Evolutionary conservation across 2,113 vertebrate genomes (phyloP).

Genomic region (Nettapus auritus): DNA sequence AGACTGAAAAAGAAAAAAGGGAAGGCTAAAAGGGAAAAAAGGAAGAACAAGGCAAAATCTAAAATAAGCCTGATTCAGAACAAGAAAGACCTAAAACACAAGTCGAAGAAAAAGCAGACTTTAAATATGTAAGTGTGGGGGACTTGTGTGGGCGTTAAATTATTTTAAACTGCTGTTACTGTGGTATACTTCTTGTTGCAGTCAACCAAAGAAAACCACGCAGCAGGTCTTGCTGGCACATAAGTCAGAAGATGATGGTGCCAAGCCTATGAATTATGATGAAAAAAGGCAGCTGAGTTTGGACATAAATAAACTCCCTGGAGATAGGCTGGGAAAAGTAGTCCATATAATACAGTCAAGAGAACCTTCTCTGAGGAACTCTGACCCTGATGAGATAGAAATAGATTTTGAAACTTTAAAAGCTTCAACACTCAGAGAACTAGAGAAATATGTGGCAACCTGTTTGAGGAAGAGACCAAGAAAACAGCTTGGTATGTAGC

Average conservation of each 20-base stretch:
- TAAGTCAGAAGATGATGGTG: conserved; percentile 73
- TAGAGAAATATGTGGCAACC: conserved; percentile 84
- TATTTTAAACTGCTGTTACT: conserved; percentile 30
- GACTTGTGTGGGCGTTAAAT: conserved; percentile 30
- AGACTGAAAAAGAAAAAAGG: conserved; percentile 81
- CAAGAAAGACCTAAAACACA: conserved; percentile 69
- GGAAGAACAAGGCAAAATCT: conserved; percentile 64
- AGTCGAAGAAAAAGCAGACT: conserved; percentile 68
- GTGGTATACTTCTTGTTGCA: conserved; percentile 47
- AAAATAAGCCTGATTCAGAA: conserved; percentile 59
- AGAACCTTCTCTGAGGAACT: conserved; percentile 79
- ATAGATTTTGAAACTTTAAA: conserved; percentile 91
- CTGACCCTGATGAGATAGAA: conserved; percentile 84
- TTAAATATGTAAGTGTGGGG: conserved; percentile 77
- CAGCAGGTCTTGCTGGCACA: conserved; percentile 19
- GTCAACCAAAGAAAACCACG: conserved; percentile 73
- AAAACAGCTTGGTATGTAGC: conserved; percentile 73
- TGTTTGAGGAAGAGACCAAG: conserved; percentile 81
- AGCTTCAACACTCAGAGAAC: conserved; percentile 84
- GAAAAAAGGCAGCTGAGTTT: conserved; percentile 88
- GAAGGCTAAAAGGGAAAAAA: conserved; percentile 77
- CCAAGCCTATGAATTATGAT: conserved; percentile 84
- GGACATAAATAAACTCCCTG: conserved; percentile 89
- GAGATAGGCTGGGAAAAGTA: conserved; percentile 85
- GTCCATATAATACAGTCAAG: conserved; percentile 86